Conservation (phyloP, 2,888 invertebrate species). For the Muscina levida region DNA sequence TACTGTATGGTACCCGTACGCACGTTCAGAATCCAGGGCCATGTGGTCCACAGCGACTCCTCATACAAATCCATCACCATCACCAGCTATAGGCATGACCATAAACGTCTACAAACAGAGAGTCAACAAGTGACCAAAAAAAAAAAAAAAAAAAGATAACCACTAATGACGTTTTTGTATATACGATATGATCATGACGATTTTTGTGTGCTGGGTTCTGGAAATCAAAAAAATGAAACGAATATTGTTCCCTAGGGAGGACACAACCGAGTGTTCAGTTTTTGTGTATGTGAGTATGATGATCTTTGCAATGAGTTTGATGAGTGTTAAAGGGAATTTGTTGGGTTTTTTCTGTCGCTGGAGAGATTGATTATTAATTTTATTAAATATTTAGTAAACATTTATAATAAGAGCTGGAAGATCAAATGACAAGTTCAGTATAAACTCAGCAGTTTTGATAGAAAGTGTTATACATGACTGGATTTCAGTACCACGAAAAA, state of each 20-base stretch:
- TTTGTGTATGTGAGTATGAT: neutral
- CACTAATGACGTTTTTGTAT: constrained; percentile 49
- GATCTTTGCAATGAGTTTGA: neutral
- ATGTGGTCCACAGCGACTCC: constrained; percentile 38
- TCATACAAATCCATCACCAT: neutral
- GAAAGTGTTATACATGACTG: constrained; percentile 57
- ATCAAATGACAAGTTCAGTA: constrained; percentile 55
- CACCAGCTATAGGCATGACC: constrained; percentile 21
- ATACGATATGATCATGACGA: too few species aligned
- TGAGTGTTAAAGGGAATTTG: neutral
- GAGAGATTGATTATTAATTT: constrained; percentile 58
- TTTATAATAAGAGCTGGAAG: constrained; percentile 50
- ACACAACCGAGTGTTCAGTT: constrained; percentile 16
- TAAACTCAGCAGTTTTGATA: constrained; percentile 53
- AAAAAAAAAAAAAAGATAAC: neutral
- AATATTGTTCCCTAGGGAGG: constrained; percentile 62
- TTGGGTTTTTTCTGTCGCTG: constrained; percentile 21
- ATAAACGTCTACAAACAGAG: neutral
- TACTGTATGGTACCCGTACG: constrained; percentile 63
- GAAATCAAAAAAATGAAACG: constrained; percentile 29
- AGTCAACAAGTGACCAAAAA: neutral
- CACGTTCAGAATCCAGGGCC: constrained; percentile 1
- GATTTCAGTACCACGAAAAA: constrained; percentile 26
- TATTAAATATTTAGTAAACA: constrained; percentile 46
- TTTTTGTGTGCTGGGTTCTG: neutral